Percentiles rank a stretch among this genome's conserved stretches.
These are phyloP conservation scores for Notothenia rossii DNA, from an alignment of 2,113 vertebrate genomes.

Conservation along the genomic window DNA sequence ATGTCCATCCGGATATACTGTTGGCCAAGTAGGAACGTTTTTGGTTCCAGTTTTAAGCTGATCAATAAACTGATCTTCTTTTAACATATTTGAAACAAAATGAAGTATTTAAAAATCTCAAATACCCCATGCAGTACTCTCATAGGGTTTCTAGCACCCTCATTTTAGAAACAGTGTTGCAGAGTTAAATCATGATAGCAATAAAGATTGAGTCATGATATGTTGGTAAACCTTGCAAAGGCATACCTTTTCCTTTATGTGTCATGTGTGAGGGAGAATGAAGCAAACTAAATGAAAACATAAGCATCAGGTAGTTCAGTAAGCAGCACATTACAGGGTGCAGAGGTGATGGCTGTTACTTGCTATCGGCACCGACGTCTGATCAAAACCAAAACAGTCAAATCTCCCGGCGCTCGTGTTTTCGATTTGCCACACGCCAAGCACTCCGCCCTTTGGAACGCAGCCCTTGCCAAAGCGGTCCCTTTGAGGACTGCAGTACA, in stretches of 20 bases:
- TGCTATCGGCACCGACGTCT: conserved; percentile 33
- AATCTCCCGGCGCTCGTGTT: conserved; percentile 60
- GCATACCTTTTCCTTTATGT: background rate
- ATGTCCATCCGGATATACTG: too few relatives aligned
- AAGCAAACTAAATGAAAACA: conserved; percentile 12
- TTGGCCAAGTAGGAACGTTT: too few relatives aligned
- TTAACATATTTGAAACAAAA: too few relatives aligned
- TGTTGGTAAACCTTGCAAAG: background rate
- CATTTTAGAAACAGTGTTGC: background rate
- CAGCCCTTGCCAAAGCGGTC: conserved; percentile 67
- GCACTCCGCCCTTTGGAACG: conserved; percentile 58
- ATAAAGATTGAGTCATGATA: background rate
- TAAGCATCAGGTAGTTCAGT: conserved; percentile 25
- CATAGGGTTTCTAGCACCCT: too few relatives aligned
- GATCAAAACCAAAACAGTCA: conserved; percentile 68
- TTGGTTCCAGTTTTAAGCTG: too few relatives aligned
- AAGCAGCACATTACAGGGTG: conserved; percentile 44
- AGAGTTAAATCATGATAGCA: background rate
- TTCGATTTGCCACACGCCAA: conserved; percentile 65
- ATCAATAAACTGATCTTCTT: too few relatives aligned
- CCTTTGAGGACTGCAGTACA: conserved; percentile 70
- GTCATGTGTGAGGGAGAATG: background rate
- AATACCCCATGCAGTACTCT: too few relatives aligned
- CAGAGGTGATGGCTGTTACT: conserved; percentile 41
- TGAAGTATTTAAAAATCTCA: too few relatives aligned